A percentile compares a stretch with the other conserved stretches of the same genome.
Evolutionary conservation across 2,888 invertebrate species (phyloP).

Genomic region (Frankliniella fusca): DNA sequence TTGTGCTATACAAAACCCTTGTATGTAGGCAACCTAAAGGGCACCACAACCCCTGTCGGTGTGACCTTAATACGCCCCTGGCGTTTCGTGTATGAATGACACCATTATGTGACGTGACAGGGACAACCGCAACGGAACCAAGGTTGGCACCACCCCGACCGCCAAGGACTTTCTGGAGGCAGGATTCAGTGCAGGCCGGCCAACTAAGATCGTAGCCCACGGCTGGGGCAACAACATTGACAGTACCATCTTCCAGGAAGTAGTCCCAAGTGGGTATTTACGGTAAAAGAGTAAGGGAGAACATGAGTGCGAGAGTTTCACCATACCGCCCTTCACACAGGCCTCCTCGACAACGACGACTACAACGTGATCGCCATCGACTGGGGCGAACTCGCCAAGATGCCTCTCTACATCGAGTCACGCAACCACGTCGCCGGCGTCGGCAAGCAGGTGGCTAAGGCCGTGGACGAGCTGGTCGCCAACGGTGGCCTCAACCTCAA

Average conservation of each 20-base stretch:
- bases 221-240: conserved; percentile 60
- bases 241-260: conserved; percentile 56
- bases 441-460: conserved; percentile 45
- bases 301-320: background rate
- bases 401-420: conserved; percentile 46
- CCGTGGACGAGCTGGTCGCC: conserved; percentile 45
- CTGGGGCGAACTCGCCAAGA: conserved; percentile 48
- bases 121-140: conserved; percentile 49
- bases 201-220: conserved; percentile 58
- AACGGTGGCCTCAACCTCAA: conserved; percentile 43
- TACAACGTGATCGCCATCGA: conserved; percentile 51
- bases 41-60: too few species aligned
- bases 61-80: too few species aligned
- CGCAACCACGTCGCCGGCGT: conserved; percentile 44
- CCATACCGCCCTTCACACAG: conserved; percentile 31
- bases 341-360: conserved; percentile 38
- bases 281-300: too few species aligned
- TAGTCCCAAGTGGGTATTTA: conserved; percentile 53
- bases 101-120: conserved; percentile 41
- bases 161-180: conserved; percentile 47
- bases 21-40: too few species aligned
- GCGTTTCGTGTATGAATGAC: too few species aligned
- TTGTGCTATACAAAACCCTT: too few species aligned
- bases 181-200: conserved; percentile 50
- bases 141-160: conserved; percentile 46